Base-by-base conservation (phyloP, 2,797 vertebrate species). In the Varecia variegata region DNA sequence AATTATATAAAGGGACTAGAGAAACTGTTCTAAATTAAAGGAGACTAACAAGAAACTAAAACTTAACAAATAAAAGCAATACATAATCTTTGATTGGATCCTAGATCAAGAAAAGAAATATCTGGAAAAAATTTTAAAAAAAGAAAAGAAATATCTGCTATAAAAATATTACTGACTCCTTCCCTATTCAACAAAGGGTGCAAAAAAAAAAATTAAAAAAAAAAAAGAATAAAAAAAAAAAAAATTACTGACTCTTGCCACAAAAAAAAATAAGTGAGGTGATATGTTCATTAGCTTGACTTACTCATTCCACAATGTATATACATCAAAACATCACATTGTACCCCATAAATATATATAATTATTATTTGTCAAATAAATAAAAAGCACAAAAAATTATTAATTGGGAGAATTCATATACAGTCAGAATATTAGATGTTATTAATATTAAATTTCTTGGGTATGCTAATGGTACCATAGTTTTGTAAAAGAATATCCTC, bases 341-440 rank as follows among this genome's bases (percentile, higher is more conserved):
- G 45, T 89, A 89, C 18, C 35, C 25, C 35, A 40, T 20, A 81
- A 40, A 58, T 43, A 58, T 38, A 15, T 38, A 43, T 17, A 58
- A 80, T 80, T 47, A 65, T 30, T 79, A 90, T 62, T 80, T 73
- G 7, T 54, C 35, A 81, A 32, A 43, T 71, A 65, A 80, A 71
- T 50, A 73, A 81, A 23, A 47, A 35, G n/a, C n/a, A 93, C 14
- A 88, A 21, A 81, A 81, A 96, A 94, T 58, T 27, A 58, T 58
- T 58, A 94, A 86, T 14, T 85, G 84, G n/a, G 43, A 86, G 17
- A 90, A 56, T 90, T 3, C 81, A 45, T 96, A 88, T 38, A 92
- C 12, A 65, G 79, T 23, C 60, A 65, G 20, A 77, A 40, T 60
- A 90, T 70, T 77, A 47, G 35, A 81, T 68, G 58, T 52, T 90